Percentiles rank a stretch among this genome's conserved stretches.
These are phyloP conservation scores for Erinaceus europaeus DNA, from an alignment of 2,113 vertebrate genomes.

Conservation along the genomic window DNA sequence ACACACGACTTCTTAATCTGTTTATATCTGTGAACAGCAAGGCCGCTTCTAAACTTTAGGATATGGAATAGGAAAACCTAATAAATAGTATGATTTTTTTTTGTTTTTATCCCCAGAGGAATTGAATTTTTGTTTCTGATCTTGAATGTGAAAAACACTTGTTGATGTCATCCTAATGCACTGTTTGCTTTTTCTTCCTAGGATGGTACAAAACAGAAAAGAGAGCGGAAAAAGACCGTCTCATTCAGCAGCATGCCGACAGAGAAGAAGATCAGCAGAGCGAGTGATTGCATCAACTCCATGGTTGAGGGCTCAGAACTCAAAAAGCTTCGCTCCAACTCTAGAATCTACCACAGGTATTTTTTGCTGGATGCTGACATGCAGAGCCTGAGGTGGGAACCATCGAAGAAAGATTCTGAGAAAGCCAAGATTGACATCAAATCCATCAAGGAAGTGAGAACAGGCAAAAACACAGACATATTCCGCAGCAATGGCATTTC, in stretches of 20 bases:
- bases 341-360: constrained; percentile 93
- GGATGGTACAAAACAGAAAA: constrained; percentile 95
- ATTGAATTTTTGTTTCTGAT: constrained; percentile 4
- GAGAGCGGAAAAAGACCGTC: constrained; percentile 96
- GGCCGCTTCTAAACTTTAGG: not conserved
- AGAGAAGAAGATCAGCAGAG: constrained; percentile 97
- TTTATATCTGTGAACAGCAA: not conserved
- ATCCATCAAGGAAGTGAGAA: constrained; percentile 96
- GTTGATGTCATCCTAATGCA: not conserved
- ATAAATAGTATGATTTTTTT: not conserved
- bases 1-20: not conserved
- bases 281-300: constrained; percentile 93
- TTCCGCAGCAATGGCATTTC: constrained; percentile 97
- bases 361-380: constrained; percentile 97
- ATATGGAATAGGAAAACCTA: not conserved
- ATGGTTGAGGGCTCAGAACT: constrained; percentile 98
- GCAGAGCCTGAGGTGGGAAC: constrained; percentile 97
- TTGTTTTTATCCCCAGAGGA: not conserved
- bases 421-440: constrained; percentile 98
- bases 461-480: constrained; percentile 97
- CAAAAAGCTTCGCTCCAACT: constrained; percentile 96
- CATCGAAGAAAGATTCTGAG: constrained; percentile 97
- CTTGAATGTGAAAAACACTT: not conserved
- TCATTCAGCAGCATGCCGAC: constrained; percentile 99
- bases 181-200: constrained; percentile 63